Base-by-base conservation (phyloP, 2,888 invertebrate species). In the Adineta ricciae region DNA sequence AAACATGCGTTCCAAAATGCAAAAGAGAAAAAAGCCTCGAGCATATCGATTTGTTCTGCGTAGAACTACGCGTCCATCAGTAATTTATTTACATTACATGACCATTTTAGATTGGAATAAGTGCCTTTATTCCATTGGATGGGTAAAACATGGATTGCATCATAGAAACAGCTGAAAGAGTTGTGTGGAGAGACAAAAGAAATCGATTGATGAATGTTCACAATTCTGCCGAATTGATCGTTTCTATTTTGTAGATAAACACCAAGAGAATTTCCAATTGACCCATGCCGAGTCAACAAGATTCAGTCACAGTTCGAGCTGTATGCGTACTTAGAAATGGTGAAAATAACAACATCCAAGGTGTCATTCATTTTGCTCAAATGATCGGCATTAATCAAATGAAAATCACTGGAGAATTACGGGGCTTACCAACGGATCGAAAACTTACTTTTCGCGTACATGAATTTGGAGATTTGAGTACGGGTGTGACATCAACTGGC, bases 401-500 rank as follows among this genome's bases (percentile, higher is more conserved):
- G 41, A 78, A 78, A 78, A 78, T 78, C 1, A 38, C 24, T 41
- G 78, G 78, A n/a, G 78, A 78, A 24, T 19, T 78, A n/a, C 78
- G 41, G 41, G 41, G 41, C n/a, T 41, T 78, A n/a, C 78, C 78
- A 41, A 24, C 24, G 7, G 41, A 41, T 78, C 38, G 41, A n/a
- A 78, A 89, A 16, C 95, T 96, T 89, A 96, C 96, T 41, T 96
- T 97, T 92, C 97, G 97, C 90, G 93, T 97, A 86, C 97, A 97
- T 90, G 95, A 97, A 91, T 97, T 95, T 89, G 97, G 97, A 0
- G 97, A 97, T 91, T 95, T 95, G 89, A 96, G 96, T 49, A 96
- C 96, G 90, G 90, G 90, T 1, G 97, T 97, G 91, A 95, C 94
- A n/a, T 96, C 96, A 54, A 96, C 97, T 56, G 97, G 97, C 0